Evolutionary conservation across 2,888 invertebrate species (phyloP).

Genomic region (Brachycybe producta): DNA sequence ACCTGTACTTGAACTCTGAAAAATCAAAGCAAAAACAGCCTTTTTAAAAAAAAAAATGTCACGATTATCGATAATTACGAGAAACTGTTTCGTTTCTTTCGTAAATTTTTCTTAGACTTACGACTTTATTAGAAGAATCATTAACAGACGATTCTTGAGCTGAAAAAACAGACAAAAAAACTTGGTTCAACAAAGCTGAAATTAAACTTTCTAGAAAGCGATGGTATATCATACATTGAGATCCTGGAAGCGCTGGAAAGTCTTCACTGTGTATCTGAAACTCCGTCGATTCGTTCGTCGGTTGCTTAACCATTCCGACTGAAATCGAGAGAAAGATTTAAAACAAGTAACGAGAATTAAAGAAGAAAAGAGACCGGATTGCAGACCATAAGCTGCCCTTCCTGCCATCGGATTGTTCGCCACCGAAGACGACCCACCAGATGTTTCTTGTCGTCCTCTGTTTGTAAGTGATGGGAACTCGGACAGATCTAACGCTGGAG

Average conservation of each 20-base stretch:
- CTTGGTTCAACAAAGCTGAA: constrained; percentile 3
- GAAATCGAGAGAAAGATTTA: constrained; percentile 19
- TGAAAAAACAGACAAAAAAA: constrained; percentile 4
- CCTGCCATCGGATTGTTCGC: constrained; percentile 53
- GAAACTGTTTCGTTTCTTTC: not conserved
- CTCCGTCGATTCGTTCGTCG: constrained; percentile 79
- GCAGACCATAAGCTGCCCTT: constrained; percentile 79
- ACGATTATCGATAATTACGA: too few relatives aligned
- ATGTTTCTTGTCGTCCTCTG: constrained; percentile 46
- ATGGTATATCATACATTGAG: constrained; percentile 34
- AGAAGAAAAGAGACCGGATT: not conserved
- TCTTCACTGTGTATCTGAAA: constrained; percentile 98
- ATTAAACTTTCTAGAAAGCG: not conserved
- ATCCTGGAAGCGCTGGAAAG: constrained; percentile 94
- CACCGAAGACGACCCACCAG: constrained; percentile 35
- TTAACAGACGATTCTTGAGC: constrained; percentile 6
- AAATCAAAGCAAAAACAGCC: constrained; percentile 7
- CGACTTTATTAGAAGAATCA: constrained; percentile 11
- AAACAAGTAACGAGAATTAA: not conserved
- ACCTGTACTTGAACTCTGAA: constrained; percentile 1
- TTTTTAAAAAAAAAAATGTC: too few relatives aligned
- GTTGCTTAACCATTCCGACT: constrained; percentile 93
- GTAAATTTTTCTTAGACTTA: not conserved
- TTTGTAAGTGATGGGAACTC: constrained; percentile 87
- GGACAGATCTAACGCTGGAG: constrained; percentile 76